Base-by-base conservation (phyloP, 2,797 vertebrate genomes). In the Somateria mollissima region DNA sequence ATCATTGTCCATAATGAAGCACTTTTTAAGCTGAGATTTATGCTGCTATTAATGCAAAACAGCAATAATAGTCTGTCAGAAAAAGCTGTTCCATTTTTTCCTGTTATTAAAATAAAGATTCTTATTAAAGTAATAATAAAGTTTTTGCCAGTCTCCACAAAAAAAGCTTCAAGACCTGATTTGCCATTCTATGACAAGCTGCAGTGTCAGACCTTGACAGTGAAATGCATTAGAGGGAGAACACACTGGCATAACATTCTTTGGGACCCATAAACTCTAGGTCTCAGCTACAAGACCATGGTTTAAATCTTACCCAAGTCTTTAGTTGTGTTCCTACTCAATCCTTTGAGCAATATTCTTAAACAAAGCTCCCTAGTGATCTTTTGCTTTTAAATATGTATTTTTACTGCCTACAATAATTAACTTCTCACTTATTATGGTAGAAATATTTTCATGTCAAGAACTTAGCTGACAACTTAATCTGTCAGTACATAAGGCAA, bases 391-490 rank as follows among this genome's bases (percentile, higher is more conserved):
- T 69, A 32, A 86, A 69, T 61, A 34, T 30, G 5, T 34, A 30
- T 72, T 84, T 90, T 81, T 90, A 36, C 51, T 74, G 56, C 25
- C 37, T 69, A 21, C 7, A 3, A 51, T 36, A 72, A 83, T 74
- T 73, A 80, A 37, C 6, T 66, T 89, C 32, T 86, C 39, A 78
- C 17, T 20, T 65, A 67, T n/a, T 47, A 58, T 17, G 30, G 34
- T n/a, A 79, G 34, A 87, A 95, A 66, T 75, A 78, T 81, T 80
- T 86, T 72, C 37, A 28, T 18, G n/a, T 92, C 43, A 81, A 30
- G 9, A 92, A 66, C 1, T 4, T 86, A 84, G 28, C 20, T 91
- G 62, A 71, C 25, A 92, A 70, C 30, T 84, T 69, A 45, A 53
- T 85, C 57, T 79, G 28, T 78, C 41, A 62, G 18, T 39, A 45